Base-by-base conservation (phyloP, 2,888 invertebrate species). In the Trichogramma evanescens region DNA sequence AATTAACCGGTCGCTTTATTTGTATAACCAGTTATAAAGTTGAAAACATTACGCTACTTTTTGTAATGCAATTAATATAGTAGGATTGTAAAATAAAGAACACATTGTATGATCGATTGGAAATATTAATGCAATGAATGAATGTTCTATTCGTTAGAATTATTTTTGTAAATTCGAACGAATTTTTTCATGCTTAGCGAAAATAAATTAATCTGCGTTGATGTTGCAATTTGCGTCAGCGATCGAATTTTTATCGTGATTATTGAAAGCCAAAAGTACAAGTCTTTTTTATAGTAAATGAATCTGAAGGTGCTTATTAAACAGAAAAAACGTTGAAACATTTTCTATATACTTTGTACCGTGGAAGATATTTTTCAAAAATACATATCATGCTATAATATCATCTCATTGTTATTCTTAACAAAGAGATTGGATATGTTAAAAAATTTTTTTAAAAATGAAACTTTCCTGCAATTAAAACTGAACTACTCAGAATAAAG, bases 191-290 rank as follows among this genome's bases (percentile, higher is more conserved):
- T 45, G 56, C 53, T 54, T 59, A 59, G 54, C 50, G 3, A 26
- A 26, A 26, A 26, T 26, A 26, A 26, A 26, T 26, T 26, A 26
- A 59, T 59, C 50, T 51, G 49, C 54, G 38, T 40, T 57, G 38
- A 45, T 9, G 9, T 9, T 45, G 8, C 9, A 9, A 45, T 45
- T 61, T 50, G 46, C 56, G 39, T 56, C 46, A 60, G 56, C 54
- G 58, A 59, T 65, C 60, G 56, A 61, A 60, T 62, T 63, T 46
- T 57, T 59, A 63, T 66, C 58, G 64, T 65, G 63, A 66, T 69
- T 66, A 55, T 65, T 60, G 65, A 66, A 68, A 69, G 66, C 70
- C 67, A 68, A 69, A 68, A 70, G 68, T 69, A 69, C 69, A 68
- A 68, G 64, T 62, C 52, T 56, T 62, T 57, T 58, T 54, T 42